A percentile compares a stretch with the other conserved stretches of the same genome.
Evolutionary conservation across 1,140 invertebrate species (phyloP).

Genomic region (Tribolium castaneum): DNA sequence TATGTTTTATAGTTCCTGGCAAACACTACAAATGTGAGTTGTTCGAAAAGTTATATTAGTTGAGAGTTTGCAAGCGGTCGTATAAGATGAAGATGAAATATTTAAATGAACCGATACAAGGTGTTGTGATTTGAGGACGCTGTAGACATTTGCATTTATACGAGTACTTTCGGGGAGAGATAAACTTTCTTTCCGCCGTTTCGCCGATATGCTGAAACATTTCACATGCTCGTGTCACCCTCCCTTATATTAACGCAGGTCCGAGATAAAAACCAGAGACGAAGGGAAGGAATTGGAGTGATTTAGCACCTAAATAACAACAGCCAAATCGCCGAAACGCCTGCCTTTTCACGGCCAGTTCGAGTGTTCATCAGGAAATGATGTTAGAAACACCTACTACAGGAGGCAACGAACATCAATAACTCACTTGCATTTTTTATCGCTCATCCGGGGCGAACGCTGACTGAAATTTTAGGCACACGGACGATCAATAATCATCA

Average conservation of each 20-base stretch:
- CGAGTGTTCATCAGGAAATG: neutral
- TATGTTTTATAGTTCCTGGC: constrained; percentile 32
- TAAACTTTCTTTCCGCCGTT: constrained; percentile 36
- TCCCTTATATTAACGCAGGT: constrained; percentile 10
- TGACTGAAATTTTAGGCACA: neutral
- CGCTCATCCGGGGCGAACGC: neutral
- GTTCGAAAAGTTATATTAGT: constrained; percentile 49
- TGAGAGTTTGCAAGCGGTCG: constrained; percentile 46
- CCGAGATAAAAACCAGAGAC: neutral
- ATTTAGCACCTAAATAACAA: constrained; percentile 28
- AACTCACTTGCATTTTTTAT: neutral
- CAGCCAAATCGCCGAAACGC: constrained; percentile 10
- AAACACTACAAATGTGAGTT: constrained; percentile 46
- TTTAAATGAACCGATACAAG: constrained; percentile 50
- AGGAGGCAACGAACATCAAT: neutral
- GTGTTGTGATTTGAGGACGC: constrained; percentile 43
- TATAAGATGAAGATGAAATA: constrained; percentile 50
- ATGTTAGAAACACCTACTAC: constrained; percentile 2
- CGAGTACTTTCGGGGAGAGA: constrained; percentile 32
- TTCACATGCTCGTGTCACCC: constrained; percentile 28
- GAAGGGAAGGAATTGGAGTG: constrained; percentile 12
- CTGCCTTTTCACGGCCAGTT: neutral
- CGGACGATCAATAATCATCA: neutral
- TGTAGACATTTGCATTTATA: constrained; percentile 43
- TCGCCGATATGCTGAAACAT: constrained; percentile 21